A percentile compares a stretch with the other conserved stretches of the same genome.
Conservation (phyloP, 2,797 vertebrate genomes). For the Cynodonichthys magdalenae region DNA sequence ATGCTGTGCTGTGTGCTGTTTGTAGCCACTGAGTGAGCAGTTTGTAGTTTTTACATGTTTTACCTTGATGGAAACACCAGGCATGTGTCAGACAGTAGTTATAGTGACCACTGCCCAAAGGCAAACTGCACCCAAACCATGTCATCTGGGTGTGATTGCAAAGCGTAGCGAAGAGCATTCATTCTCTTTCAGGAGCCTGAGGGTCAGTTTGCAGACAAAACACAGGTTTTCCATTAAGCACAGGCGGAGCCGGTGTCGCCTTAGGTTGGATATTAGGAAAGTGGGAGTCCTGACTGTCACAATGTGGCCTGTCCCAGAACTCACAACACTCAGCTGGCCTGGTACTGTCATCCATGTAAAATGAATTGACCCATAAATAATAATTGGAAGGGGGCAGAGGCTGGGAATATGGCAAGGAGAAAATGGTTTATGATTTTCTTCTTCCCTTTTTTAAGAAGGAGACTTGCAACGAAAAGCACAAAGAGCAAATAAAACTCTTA, state of each 20-base stretch:
- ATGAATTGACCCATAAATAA: slow-evolving; percentile 49
- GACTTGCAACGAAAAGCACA: slow-evolving; percentile 12
- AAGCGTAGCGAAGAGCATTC: slow-evolving; percentile 24
- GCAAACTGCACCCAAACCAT: slow-evolving; percentile 25
- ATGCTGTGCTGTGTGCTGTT: background rate
- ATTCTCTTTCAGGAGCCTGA: slow-evolving; percentile 17
- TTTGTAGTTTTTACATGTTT: slow-evolving; percentile 30
- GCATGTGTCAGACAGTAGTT: slow-evolving; percentile 8
- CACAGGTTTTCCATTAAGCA: slow-evolving; percentile 70
- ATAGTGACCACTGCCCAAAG: slow-evolving; percentile 19
- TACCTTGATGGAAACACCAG: slow-evolving; percentile 37
- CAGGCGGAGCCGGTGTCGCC: slow-evolving; percentile 32
- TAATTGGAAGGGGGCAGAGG: slow-evolving; percentile 29
- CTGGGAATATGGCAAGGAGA: slow-evolving; percentile 22
- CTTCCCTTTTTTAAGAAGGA: slow-evolving; percentile 24
- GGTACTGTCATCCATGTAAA: slow-evolving; percentile 58
- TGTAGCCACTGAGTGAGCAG: slow-evolving; percentile 4
- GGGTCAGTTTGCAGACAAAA: slow-evolving; percentile 53
- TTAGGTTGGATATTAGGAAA: slow-evolving; percentile 47
- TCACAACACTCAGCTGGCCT: slow-evolving; percentile 54
- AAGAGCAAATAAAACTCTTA: slow-evolving; percentile 25
- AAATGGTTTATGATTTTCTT: slow-evolving; percentile 34
- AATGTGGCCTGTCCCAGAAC: slow-evolving; percentile 38
- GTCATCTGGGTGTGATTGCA: slow-evolving; percentile 44
- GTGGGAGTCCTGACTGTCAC: slow-evolving; percentile 57